Evolutionary conservation across 2,797 vertebrate species (phyloP).

Genomic region (Sebastes wilsoni): DNA sequence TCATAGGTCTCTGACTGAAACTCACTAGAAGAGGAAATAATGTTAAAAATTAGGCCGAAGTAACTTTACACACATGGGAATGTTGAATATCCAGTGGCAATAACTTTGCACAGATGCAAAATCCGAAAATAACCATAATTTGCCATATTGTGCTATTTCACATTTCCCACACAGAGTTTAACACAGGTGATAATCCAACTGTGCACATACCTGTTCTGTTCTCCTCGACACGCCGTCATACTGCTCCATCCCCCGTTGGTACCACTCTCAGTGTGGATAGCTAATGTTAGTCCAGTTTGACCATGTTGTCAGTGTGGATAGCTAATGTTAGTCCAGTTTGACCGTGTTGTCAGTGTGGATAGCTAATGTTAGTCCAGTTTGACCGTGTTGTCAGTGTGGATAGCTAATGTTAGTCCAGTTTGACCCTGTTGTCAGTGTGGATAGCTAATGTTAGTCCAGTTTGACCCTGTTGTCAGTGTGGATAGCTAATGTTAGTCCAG

Average conservation of each 20-base stretch:
- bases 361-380: no score
- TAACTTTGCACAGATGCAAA: neutral
- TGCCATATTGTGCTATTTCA: neutral
- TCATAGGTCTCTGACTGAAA: neutral
- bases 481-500: no score
- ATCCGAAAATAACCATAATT: neutral
- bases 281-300: no score
- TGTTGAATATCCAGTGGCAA: neutral
- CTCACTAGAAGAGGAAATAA: slow-evolving; percentile 44
- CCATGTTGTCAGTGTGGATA: no score
- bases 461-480: no score
- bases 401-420: no score
- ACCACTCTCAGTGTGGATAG: no score
- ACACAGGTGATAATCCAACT: neutral
- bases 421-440: no score
- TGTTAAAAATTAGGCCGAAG: neutral
- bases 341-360: no score
- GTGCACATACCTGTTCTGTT: neutral
- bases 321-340: no score
- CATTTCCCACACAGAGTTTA: neutral
- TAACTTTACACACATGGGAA: neutral
- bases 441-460: no score
- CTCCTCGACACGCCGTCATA: neutral
- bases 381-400: no score
- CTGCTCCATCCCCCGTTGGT: neutral